Evolutionary conservation across 2,888 invertebrate species (phyloP), one percentile per base, ranked within the genome.

Genomic region (Syrista parreyssii): DNA sequence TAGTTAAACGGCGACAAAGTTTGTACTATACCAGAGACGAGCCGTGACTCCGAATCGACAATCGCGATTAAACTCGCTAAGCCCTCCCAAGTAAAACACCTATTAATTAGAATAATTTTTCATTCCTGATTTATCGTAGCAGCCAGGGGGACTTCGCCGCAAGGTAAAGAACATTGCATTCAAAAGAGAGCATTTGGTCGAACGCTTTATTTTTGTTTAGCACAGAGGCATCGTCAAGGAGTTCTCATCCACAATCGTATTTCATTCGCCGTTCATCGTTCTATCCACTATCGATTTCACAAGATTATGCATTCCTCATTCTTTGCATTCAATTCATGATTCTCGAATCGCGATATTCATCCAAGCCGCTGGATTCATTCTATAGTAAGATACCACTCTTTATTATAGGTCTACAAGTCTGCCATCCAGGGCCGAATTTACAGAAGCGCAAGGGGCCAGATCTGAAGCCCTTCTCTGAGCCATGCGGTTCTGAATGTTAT

Each of bases 391-490:
- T 30, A 77, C 23, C 55, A 40, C 34, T 32, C 32, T 73, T 75
- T 77, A 75, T 84, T 79, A 68, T 90, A 97, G 97, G 97, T 86
- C 93, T 97, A 81, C 97, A 97, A 93, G 96, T 96, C 40, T 97
- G 97, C 88, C 97, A 98, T 92, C 97, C 98, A 0, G 96, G 97
- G 36, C 98, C 98, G 3, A 98, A 97, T 92, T 93, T 97, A 86
- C 94, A 96, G 85, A 97, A 96, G 91, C 94, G 98, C 75, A 96
- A 97, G 89, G 97, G 97, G 33, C 97, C 97, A 0, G 98, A 98
- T 89, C 93, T 98, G 81, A 97, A 97, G 91, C 94, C 96, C 1
- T 97, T 97, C 88, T 93, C 94, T 0, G 97, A 97, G 83, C 96
- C 98, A 0, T 98, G 98, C 90, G 96, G 98, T 12, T 90, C 94